These are phyloP conservation scores for Hoplodrina blanda DNA, from an alignment of 2,888 invertebrate genomes.

Conservation along the genomic window DNA sequence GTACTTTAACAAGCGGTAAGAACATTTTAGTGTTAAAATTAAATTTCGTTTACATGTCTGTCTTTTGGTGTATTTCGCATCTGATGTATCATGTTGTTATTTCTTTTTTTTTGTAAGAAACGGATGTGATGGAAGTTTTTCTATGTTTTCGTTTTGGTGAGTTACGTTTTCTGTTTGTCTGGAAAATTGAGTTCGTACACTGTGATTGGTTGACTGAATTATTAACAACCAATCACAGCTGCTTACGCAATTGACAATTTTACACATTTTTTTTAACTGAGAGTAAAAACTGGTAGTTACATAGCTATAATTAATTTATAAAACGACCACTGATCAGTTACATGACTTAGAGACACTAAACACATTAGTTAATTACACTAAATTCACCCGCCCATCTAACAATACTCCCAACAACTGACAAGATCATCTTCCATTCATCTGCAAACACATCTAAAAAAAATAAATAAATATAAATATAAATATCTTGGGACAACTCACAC, in stretches of 20 bases:
- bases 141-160: not conserved
- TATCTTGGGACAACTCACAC: no score
- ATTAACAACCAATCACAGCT: not conserved
- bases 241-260: not conserved
- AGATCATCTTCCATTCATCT: no score
- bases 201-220: not conserved
- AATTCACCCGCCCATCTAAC: no score
- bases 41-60: slow-evolving; percentile 52
- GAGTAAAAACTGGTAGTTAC: no score
- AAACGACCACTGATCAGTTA: no score
- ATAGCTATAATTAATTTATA: no score
- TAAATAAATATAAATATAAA: no score
- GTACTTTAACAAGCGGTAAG: slow-evolving; percentile 52
- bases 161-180: not conserved
- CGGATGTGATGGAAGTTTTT: slow-evolving; percentile 6
- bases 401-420: no score
- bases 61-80: slow-evolving; percentile 37
- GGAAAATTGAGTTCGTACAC: not conserved
- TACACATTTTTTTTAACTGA: no score
- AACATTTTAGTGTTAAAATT: slow-evolving; percentile 55
- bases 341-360: no score
- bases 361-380: no score
- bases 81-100: slow-evolving; percentile 9
- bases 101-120: slow-evolving; percentile 3
- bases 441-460: not conserved